Evolutionary conservation across 1,140 invertebrate species (phyloP).

Genomic region (Bombus superbus): DNA sequence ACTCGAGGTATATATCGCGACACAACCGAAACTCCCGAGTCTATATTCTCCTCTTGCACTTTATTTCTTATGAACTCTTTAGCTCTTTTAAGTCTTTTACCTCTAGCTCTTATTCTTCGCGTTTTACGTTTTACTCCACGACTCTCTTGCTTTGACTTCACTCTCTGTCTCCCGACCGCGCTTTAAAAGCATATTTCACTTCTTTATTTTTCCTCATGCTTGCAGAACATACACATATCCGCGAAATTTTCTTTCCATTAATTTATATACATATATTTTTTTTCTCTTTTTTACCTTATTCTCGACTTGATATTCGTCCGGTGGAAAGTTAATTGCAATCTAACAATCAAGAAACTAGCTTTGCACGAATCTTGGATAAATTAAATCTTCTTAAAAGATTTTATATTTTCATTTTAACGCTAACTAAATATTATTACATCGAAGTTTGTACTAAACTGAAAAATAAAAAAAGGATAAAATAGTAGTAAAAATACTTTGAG

Average conservation of each 20-base stretch:
- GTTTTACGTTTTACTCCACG: slow-evolving; percentile 11
- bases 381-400: not conserved
- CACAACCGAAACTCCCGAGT: not conserved
- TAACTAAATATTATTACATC: not conserved
- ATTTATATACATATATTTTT: not conserved
- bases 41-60: slow-evolving; percentile 3
- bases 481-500: too few relatives aligned
- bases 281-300: not conserved
- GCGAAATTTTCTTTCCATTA: slow-evolving; percentile 5
- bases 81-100: slow-evolving; percentile 2
- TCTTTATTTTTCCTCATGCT: not conserved
- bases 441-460: too few relatives aligned
- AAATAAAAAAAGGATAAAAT: too few relatives aligned
- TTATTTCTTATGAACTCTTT: slow-evolving; percentile 11
- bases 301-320: not conserved
- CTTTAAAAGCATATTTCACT: slow-evolving; percentile 12
- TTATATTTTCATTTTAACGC: not conserved
- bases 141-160: not conserved
- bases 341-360: not conserved
- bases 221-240: not conserved
- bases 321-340: not conserved
- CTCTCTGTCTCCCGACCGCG: not conserved
- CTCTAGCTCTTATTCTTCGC: slow-evolving; percentile 13
- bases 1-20: not conserved
- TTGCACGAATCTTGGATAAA: not conserved